These are phyloP conservation scores for Urosaurus nigricauda DNA, from an alignment of 2,797 vertebrate genomes.

Conservation along the genomic window DNA sequence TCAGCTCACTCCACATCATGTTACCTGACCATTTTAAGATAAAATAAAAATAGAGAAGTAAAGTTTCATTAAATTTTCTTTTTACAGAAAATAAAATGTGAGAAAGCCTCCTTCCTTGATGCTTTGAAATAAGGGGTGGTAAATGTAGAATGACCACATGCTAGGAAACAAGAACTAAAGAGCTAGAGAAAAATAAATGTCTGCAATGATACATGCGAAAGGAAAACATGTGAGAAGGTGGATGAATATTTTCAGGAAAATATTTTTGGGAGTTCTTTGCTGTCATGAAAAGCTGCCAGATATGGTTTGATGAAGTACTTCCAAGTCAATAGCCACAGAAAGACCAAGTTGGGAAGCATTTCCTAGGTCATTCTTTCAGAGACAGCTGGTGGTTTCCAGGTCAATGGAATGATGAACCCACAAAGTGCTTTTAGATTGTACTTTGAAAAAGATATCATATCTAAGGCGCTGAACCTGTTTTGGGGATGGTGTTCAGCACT, in stretches of 20 bases:
- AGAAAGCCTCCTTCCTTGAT: slow-evolving; percentile 45
- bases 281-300: slow-evolving; percentile 45
- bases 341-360: neutral
- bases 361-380: neutral
- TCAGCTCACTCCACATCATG: slow-evolving; percentile 7
- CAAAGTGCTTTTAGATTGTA: too few species aligned
- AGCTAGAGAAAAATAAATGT: slow-evolving; percentile 22
- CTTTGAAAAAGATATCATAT: too few species aligned
- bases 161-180: slow-evolving; percentile 29
- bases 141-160: slow-evolving; percentile 15
- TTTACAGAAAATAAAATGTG: slow-evolving; percentile 43
- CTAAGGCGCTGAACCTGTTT: too few species aligned
- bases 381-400: too few species aligned
- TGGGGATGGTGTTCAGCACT: too few species aligned
- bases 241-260: slow-evolving; percentile 33
- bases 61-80: slow-evolving; percentile 29
- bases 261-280: slow-evolving; percentile 34
- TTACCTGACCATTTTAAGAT: slow-evolving; percentile 9
- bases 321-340: neutral
- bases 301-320: neutral
- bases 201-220: slow-evolving; percentile 15
- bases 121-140: slow-evolving; percentile 45
- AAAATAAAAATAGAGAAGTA: slow-evolving; percentile 13
- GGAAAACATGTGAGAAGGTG: slow-evolving; percentile 54
- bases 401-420: too few species aligned